Evolutionary conservation across 2,797 vertebrate genomes (phyloP), one percentile per base, ranked within the genome.

Genomic region (Chloroceryle inda): DNA sequence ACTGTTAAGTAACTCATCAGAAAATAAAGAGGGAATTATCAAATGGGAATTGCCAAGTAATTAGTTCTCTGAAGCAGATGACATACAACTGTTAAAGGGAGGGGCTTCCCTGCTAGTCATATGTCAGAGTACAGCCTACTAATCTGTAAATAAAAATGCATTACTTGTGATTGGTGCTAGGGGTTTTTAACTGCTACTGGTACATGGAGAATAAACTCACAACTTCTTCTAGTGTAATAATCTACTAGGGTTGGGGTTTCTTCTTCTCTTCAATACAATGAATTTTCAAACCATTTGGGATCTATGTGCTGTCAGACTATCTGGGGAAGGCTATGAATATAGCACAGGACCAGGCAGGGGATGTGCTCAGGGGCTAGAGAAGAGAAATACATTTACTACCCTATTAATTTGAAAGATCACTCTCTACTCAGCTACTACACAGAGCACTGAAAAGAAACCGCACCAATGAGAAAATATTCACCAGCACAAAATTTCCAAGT

Each of bases 31-130:
- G 97, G 96, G 96, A 98, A 98, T 98, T 98, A 98, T 97, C 98
- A 97, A 97, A 97, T 97, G 97, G 98, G 98, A 98, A 98, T 98
- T 98, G 97, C 97, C 97, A 98, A 98, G 98, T 98, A 98, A 98
- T 98, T 98, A 98, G 98, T 97, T 97, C 97, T 98, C 97, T 96
- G 97, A 97, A 98, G 97, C 97, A 98, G 97, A 98, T 98, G 98
- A 98, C 97, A 98, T 96, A 96, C 97, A 97, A 98, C 96, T 97
- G 97, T 95, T 96, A 92, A 79, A 97, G 97, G 97, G 97, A 97
- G 98, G 97, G 96, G 96, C 97, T 90, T 98, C 93, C 66, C 63
- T 47, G 67, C 95, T 97, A 97, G 96, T 98, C 97, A 96, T 96
- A 97, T 97, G 97, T 97, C 96, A 97, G 87, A 95, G 93, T 78